phyloP scores from a whole-genome alignment of 2,797 vertebrate genomes.

The Paratrypauchen microcephalus region DNA sequence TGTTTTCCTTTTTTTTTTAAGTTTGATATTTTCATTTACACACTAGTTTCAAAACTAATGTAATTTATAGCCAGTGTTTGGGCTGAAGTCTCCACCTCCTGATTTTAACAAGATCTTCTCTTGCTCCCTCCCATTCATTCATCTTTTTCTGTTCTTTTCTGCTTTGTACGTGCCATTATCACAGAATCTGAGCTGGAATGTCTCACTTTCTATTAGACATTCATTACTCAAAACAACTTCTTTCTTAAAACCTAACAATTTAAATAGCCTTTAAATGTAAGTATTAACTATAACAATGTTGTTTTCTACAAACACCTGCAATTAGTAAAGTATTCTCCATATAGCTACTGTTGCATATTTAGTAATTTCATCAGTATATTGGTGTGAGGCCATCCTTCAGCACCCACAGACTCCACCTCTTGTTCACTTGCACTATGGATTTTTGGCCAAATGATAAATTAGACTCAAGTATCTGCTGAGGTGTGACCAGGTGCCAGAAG shows the following conservation, averaged over 20 bases:
- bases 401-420: slow-evolving; percentile 56
- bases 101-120: slow-evolving; percentile 24
- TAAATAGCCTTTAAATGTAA: background rate
- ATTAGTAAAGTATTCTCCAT: slow-evolving; percentile 38
- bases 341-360: slow-evolving; percentile 28
- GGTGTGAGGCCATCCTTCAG: slow-evolving; percentile 57
- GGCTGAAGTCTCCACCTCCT: slow-evolving; percentile 23
- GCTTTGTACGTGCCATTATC: slow-evolving; percentile 27
- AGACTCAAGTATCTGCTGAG: slow-evolving; percentile 60
- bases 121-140: slow-evolving; percentile 36
- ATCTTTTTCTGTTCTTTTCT: slow-evolving; percentile 41
- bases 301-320: background rate
- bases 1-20: background rate
- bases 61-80: background rate
- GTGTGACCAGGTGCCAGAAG: slow-evolving; percentile 65
- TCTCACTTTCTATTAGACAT: slow-evolving; percentile 56
- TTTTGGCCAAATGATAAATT: slow-evolving; percentile 74
- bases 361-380: slow-evolving; percentile 57
- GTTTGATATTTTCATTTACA: background rate
- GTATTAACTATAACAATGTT: background rate
- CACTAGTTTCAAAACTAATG: slow-evolving; percentile 3
- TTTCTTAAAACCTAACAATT: slow-evolving; percentile 18
- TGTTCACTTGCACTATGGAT: slow-evolving; percentile 68
- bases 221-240: slow-evolving; percentile 59
- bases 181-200: slow-evolving; percentile 60